Percentiles rank a stretch among this genome's conserved stretches.
Conservation (phyloP, 2,113 vertebrate genomes). For the Motacilla alba region DNA sequence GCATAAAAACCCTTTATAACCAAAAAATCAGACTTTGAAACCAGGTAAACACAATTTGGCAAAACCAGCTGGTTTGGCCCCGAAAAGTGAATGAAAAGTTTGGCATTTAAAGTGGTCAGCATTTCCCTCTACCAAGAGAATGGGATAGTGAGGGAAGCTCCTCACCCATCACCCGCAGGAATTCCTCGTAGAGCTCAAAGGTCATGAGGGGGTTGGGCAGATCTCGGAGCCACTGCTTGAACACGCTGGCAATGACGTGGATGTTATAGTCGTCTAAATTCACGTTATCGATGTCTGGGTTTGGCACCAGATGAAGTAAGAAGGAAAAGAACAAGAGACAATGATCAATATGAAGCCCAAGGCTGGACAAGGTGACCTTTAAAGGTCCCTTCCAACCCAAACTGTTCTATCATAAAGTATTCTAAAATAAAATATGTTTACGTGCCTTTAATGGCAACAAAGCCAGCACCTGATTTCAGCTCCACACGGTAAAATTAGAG, state of each 20-base stretch:
- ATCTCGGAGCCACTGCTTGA: slow-evolving; percentile 98
- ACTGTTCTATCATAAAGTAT: neutral
- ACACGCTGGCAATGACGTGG: slow-evolving; percentile 95
- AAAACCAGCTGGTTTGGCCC: neutral
- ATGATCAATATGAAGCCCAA: neutral
- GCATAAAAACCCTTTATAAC: fast-evolving
- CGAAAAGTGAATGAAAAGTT: neutral
- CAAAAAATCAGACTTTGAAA: neutral
- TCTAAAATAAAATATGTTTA: neutral
- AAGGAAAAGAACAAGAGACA: neutral
- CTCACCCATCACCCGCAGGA: slow-evolving; percentile 93
- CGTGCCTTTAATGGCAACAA: neutral
- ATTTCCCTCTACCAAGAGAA: neutral
- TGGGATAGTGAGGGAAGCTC: neutral
- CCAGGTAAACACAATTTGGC: neutral
- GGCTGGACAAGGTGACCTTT: neutral
- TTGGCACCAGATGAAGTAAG: neutral
- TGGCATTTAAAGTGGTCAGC: neutral
- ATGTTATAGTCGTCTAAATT: slow-evolving; percentile 98
- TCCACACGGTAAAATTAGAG: neutral
- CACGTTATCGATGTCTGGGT: slow-evolving; percentile 85
- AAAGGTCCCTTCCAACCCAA: neutral
- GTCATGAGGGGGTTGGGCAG: slow-evolving; percentile 98
- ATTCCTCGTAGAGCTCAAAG: slow-evolving; percentile 96
- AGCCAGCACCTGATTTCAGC: neutral